Base-by-base conservation (phyloP, 2,797 vertebrate genomes). In the Agapornis canus region DNA sequence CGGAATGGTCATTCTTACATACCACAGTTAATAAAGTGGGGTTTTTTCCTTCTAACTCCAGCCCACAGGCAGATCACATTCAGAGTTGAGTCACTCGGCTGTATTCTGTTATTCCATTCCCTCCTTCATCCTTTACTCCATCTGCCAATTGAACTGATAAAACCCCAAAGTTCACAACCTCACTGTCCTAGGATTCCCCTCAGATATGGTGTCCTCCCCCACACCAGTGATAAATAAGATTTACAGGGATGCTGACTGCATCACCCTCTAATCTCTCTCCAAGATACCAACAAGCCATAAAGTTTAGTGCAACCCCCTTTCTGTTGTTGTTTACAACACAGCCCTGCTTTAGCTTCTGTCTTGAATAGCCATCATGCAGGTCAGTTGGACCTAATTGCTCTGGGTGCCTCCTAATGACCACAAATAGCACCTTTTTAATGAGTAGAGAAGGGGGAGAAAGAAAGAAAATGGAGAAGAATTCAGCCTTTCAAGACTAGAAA, bases 321-420 rank as follows among this genome's bases (percentile, higher is more conserved):
- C 88, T 96, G 96, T 64, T 92, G 88, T 89, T 96, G 97, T 98
- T 98, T 98, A 97, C 94, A 98, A 97, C 77, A 79, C 96, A 97
- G 96, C 92, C 97, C 89, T 82, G 96, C 97, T 96, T 93, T 95
- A 96, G 98, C 98, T 98, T 98, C 97, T 98, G 98, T 98, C 98
- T 98, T 98, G 97, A 98, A 98, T 98, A 98, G 97, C 97, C 90
- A 98, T 98, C 98, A 98, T 90, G 97, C 97, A 97, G 97, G 97
- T 97, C 96, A 97, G 96, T 98, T 94, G 96, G 84, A 89, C 95
- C 97, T 98, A 98, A 98, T 98, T 98, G 98, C 96, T 75, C 97
- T 97, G 98, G 98, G 98, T 98, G 97, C 97, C 95, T 95, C 97
- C 98, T 98, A 98, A 98, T 98, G 98, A 98, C 97, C 94, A 92